Base-by-base conservation (phyloP, 1,140 invertebrate species). In the Homalodisca vitripennis region DNA sequence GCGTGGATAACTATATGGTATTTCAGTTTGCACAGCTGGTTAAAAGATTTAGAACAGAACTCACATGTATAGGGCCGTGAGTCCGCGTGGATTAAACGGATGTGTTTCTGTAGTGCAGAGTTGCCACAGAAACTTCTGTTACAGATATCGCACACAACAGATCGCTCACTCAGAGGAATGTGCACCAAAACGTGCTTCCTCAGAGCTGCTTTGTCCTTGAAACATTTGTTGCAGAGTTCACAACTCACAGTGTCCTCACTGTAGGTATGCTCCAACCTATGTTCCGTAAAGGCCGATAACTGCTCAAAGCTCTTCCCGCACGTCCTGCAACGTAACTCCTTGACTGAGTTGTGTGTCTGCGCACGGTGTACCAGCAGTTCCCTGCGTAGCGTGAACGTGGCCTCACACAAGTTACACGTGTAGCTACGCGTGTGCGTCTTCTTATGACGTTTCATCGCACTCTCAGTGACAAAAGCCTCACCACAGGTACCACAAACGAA, bases 101-200 rank as follows among this genome's bases (percentile, higher is more conserved):
- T 83, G 75, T 92, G 91, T 74, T 91, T 89, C 73, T 91, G 90
- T 46, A 92, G 80, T 0, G 91, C 77, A 87, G 91, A 89, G 79
- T 91, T 91, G 10, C 89, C 85, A 14, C 92, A 90, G 75, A 96
- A 96, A 1, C 89, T 83, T 73, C 94, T 91, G 14, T 89, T 89
- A 74, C 94, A 97, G 17, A 90, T 84, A 1, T 85, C 84, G 75
- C 93, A 96, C 67, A 89, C 86, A 79, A 95, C 93, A 89, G 92
- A 91, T 6, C 78, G 53, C 46, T 46, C 64, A 66, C 63, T 29
- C n/a, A 26, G 6, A 6, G 55, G 55, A 27, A 30, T 66, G 48
- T 70, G 69, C 6, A 65, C 32, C 24, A 62, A 10, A 0, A 70
- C 3, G 34, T 70, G 69, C 2, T 53, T 46, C 32, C 34, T 70